A percentile compares a stretch with the other conserved stretches of the same genome.
phyloP scores from a whole-genome alignment of 1,140 invertebrate species.

The Apis laboriosa region DNA sequence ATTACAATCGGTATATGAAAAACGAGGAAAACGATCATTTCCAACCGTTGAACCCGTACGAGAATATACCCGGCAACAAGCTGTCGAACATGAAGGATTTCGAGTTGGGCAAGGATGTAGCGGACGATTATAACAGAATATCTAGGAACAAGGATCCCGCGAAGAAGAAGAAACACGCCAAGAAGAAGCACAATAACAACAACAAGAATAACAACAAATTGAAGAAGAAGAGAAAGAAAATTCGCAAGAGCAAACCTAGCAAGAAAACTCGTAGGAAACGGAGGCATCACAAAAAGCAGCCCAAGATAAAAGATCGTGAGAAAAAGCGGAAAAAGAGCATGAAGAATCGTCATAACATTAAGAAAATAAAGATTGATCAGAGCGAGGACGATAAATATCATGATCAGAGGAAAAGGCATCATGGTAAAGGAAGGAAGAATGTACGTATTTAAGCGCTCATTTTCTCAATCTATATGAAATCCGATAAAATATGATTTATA shows the following conservation, averaged over 20 bases:
- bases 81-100: not conserved
- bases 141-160: not conserved
- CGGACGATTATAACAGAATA: not conserved
- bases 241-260: not conserved
- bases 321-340: constrained; percentile 19
- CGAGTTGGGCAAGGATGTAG: not conserved
- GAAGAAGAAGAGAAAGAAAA: constrained; percentile 5
- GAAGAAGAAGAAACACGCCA: not conserved
- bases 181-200: not conserved
- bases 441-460: constrained; percentile 35
- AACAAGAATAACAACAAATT: not conserved
- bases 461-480: not conserved
- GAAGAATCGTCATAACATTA: constrained; percentile 9
- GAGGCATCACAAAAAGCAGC: constrained; percentile 18
- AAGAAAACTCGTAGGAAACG: not conserved
- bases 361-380: constrained; percentile 26
- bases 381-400: not conserved
- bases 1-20: not conserved
- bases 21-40: not conserved
- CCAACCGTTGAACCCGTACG: constrained; percentile 7
- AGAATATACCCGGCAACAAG: not conserved
- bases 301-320: not conserved
- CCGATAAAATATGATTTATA: not conserved
- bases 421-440: constrained; percentile 18
- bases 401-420: not conserved